phyloP scores from a whole-genome alignment of 2,797 vertebrate genomes.

The Ctenopoma multispine region DNA sequence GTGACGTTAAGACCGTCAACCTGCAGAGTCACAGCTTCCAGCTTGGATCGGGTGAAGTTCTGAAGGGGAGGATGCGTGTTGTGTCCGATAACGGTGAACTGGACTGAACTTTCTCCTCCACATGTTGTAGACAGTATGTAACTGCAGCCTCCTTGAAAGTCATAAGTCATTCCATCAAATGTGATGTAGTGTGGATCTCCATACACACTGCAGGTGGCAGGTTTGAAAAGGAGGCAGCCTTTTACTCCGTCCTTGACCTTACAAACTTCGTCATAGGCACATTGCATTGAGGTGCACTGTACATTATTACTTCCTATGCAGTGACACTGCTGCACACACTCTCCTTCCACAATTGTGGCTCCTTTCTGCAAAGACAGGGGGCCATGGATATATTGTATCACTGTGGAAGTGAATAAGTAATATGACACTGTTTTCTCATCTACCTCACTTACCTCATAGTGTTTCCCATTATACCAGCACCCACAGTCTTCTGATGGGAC shows the following conservation, averaged over 20 bases:
- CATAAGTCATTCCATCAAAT: constrained; percentile 83
- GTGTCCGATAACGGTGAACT: constrained; percentile 83
- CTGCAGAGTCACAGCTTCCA: constrained; percentile 83
- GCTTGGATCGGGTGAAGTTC: constrained; percentile 77
- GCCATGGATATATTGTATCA: constrained; percentile 15
- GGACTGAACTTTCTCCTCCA: constrained; percentile 70
- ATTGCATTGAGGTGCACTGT: constrained; percentile 76
- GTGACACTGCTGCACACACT: constrained; percentile 80
- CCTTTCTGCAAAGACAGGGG: constrained; percentile 74
- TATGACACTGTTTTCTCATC: constrained; percentile 10
- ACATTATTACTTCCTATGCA: constrained; percentile 74
- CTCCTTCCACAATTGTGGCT: constrained; percentile 63
- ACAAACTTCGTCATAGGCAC: constrained; percentile 80
- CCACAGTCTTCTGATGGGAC: constrained; percentile 85
- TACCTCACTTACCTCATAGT: constrained; percentile 75
- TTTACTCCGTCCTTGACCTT: constrained; percentile 68
- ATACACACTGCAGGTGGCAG: constrained; percentile 83
- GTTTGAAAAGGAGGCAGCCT: constrained; percentile 82
- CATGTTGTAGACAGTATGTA: constrained; percentile 82
- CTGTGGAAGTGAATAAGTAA: neutral
- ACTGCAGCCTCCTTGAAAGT: constrained; percentile 86
- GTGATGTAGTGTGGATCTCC: constrained; percentile 88
- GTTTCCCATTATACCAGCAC: constrained; percentile 83
- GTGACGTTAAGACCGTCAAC: constrained; percentile 77
- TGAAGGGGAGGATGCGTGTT: constrained; percentile 77